Percentiles rank a stretch among this genome's conserved stretches.
These are phyloP conservation scores for Cosmia trapezina DNA, from an alignment of 2,888 invertebrate species.

Conservation along the genomic window DNA sequence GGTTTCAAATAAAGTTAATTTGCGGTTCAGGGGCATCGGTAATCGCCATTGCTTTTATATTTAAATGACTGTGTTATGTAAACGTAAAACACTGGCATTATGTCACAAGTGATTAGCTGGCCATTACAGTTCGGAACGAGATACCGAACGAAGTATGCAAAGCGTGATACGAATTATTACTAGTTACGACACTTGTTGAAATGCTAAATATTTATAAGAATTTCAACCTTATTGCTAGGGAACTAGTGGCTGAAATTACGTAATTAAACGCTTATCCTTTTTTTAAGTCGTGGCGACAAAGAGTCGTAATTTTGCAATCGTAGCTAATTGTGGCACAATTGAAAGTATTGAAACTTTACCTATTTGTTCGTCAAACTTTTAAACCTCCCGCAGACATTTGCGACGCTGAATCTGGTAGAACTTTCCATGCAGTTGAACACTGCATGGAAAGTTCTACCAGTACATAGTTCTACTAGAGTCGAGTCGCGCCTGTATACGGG, in stretches of 20 bases:
- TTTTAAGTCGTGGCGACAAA: conserved; percentile 30
- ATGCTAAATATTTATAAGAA: conserved; percentile 24
- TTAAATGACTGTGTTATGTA: conserved; percentile 48
- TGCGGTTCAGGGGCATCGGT: conserved; percentile 53
- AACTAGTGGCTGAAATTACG: conserved; percentile 15
- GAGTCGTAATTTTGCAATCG: conserved; percentile 47
- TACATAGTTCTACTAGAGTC: neutral
- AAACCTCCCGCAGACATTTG: neutral
- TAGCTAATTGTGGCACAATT: conserved; percentile 56
- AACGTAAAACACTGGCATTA: conserved; percentile 53
- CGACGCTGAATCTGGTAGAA: neutral
- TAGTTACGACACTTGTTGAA: conserved; percentile 49
- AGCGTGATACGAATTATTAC: conserved; percentile 55
- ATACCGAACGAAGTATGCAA: conserved; percentile 54
- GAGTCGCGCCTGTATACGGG: neutral
- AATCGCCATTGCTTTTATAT: conserved; percentile 38
- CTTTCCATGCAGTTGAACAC: too few species aligned
- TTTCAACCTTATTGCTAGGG: conserved; percentile 46
- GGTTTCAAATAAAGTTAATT: conserved; percentile 59
- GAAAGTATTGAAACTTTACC: conserved; percentile 34
- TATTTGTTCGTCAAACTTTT: conserved; percentile 28
- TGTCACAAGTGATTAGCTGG: conserved; percentile 58
- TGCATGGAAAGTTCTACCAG: too few species aligned
- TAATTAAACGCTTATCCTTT: conserved; percentile 22
- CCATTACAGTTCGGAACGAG: conserved; percentile 43